Conservation (phyloP, 2,113 vertebrate genomes). For the Antechinus stuartii region DNA sequence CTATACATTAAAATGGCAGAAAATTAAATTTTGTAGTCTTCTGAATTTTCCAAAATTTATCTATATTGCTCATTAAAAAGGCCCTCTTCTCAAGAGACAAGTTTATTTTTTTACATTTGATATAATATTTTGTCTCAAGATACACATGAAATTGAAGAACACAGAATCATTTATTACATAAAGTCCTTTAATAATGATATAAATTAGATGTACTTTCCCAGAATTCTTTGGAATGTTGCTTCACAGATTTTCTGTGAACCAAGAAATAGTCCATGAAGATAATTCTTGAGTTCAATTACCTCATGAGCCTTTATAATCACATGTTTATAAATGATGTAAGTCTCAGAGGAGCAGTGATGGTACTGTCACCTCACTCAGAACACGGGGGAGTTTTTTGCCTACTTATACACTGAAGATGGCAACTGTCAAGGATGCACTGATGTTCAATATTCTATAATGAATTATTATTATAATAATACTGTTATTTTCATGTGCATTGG, state of each 20-base stretch:
- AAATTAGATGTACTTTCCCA: not conserved
- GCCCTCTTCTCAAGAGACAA: not conserved
- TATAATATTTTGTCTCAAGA: not conserved
- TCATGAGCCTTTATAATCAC: not conserved
- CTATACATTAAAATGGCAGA: not conserved
- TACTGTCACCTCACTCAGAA: not conserved
- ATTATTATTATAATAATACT: not conserved
- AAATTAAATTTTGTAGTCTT: not conserved
- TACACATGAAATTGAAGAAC: not conserved
- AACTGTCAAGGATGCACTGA: not conserved
- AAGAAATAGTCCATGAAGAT: not conserved
- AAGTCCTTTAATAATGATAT: not conserved
- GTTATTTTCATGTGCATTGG: not conserved
- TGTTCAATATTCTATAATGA: not conserved
- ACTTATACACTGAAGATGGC: not conserved
- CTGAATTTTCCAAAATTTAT: not conserved
- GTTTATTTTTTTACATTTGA: not conserved
- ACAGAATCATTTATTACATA: conserved; percentile 44
- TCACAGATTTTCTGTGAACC: not conserved
- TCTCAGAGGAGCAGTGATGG: not conserved
- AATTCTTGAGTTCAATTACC: not conserved
- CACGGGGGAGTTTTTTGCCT: not conserved
- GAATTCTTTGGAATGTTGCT: not conserved
- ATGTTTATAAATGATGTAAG: not conserved
- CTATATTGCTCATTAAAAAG: not conserved